Evolutionary conservation across 1,140 invertebrate genomes (phyloP).

Genomic region (Matsumurasca onukii): DNA sequence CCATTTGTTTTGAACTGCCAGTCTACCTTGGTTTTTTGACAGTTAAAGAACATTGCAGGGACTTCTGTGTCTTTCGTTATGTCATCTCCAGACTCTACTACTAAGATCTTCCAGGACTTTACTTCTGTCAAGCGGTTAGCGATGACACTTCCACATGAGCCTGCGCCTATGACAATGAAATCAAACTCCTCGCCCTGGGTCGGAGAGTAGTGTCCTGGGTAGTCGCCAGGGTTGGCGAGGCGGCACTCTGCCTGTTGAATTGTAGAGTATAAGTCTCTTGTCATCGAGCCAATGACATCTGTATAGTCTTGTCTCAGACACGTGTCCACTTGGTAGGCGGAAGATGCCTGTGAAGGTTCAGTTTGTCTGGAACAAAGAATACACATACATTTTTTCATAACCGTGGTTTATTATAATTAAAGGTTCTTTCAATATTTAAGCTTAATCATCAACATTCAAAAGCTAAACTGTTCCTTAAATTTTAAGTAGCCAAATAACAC

Average conservation of each 20-base stretch:
- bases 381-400: no score
- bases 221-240: background rate
- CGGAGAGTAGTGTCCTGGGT: background rate
- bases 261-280: background rate
- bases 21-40: conserved; percentile 82
- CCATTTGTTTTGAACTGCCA: conserved; percentile 90
- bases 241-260: background rate
- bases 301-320: no score
- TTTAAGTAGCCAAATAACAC: no score
- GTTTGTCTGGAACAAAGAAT: no score
- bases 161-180: conserved; percentile 57
- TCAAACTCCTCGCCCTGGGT: conserved; percentile 40
- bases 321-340: no score
- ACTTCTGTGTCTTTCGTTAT: conserved; percentile 88
- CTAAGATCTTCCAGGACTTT: conserved; percentile 53
- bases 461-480: no score
- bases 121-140: conserved; percentile 55
- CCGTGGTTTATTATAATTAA: no score
- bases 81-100: conserved; percentile 87
- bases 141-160: conserved; percentile 56
- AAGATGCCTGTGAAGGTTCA: no score
- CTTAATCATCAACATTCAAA: no score
- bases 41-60: conserved; percentile 77
- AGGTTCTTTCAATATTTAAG: no score
- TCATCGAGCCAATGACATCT: no score